phyloP scores from a whole-genome alignment of 2,797 vertebrate genomes.

The Anguilla megastoma region DNA sequence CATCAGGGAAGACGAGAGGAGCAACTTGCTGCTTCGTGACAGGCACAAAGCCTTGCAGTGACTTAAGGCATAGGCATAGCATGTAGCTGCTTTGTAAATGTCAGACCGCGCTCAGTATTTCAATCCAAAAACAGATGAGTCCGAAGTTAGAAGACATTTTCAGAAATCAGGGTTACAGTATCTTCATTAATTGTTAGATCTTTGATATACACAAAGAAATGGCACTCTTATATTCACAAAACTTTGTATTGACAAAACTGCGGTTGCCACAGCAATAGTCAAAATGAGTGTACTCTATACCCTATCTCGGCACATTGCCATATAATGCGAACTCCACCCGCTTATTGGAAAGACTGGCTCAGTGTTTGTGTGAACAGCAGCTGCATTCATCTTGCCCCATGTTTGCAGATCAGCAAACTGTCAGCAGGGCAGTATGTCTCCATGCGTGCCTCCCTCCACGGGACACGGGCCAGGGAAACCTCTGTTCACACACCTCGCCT shows the following conservation, averaged over 20 bases:
- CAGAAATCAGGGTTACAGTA: background rate
- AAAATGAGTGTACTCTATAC: background rate
- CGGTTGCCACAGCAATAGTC: constrained; percentile 40
- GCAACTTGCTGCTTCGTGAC: constrained; percentile 64
- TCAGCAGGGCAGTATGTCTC: constrained; percentile 62
- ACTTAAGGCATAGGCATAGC: background rate
- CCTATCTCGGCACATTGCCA: background rate
- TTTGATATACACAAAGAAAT: background rate
- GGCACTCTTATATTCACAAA: constrained; percentile 63
- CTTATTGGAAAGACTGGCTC: constrained; percentile 50
- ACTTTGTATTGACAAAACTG: constrained; percentile 60
- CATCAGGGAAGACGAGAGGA: constrained; percentile 65
- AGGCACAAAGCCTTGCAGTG: constrained; percentile 35
- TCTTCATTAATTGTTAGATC: background rate
- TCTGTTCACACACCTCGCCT: constrained; percentile 30
- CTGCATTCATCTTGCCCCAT: constrained; percentile 58
- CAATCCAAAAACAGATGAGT: background rate
- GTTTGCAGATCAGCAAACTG: constrained; percentile 66
- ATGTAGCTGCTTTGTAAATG: background rate
- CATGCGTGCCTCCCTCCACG: constrained; percentile 49
- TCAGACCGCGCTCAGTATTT: background rate
- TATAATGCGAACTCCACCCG: background rate
- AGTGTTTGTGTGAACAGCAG: constrained; percentile 58
- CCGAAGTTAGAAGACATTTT: background rate
- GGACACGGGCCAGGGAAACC: constrained; percentile 42